A percentile compares a stretch with the other conserved stretches of the same genome.
These are phyloP conservation scores for Littorina saxatilis DNA, from an alignment of 1,140 invertebrate species.

Conservation along the genomic window DNA sequence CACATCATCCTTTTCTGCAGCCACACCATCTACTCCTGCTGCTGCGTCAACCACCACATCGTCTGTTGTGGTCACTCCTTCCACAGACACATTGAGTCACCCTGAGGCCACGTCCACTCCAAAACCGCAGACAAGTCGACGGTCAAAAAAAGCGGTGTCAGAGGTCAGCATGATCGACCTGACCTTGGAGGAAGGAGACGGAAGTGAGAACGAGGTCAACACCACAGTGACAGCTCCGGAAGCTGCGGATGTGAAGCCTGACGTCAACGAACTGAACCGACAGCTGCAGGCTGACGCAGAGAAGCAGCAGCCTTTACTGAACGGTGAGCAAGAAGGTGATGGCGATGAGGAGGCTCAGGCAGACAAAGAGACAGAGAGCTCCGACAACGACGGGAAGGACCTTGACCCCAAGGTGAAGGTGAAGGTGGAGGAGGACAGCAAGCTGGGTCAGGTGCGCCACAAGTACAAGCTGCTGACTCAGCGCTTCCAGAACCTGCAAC, in stretches of 20 bases:
- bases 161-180: constrained; percentile 40
- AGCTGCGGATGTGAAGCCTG: constrained; percentile 38
- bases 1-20: background rate
- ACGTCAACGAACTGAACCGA: constrained; percentile 22
- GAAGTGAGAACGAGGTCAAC: background rate
- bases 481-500: constrained; percentile 47
- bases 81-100: no score
- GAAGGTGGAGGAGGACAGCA: background rate
- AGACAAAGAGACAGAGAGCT: background rate
- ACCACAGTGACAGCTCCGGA: no score
- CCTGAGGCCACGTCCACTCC: background rate
- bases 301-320: no score
- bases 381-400: background rate
- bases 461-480: constrained; percentile 19
- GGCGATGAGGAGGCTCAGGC: background rate
- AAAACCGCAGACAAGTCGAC: background rate
- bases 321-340: background rate
- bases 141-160: background rate
- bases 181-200: constrained; percentile 18
- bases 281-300: background rate
- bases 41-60: no score
- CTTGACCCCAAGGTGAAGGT: background rate
- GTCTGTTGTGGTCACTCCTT: no score
- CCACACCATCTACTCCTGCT: background rate
- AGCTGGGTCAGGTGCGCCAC: constrained; percentile 11